Evolutionary conservation across 2,888 invertebrate genomes (phyloP).

Genomic region (Theodoxus fluviatilis): DNA sequence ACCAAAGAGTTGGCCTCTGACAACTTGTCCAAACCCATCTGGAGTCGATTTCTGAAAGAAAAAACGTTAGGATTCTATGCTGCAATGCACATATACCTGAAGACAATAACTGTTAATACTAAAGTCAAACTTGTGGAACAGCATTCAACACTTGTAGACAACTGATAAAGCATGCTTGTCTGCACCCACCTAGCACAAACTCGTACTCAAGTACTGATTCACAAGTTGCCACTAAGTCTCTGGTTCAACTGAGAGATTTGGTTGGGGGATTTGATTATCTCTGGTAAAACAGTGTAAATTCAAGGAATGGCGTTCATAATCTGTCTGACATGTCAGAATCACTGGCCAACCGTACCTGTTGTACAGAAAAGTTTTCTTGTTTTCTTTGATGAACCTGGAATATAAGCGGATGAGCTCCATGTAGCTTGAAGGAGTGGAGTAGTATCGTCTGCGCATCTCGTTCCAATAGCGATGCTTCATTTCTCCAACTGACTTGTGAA

Average conservation of each 20-base stretch:
- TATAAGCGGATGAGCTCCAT: slow-evolving; percentile 64
- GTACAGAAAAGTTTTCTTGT: slow-evolving; percentile 56
- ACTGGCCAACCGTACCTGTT: slow-evolving; percentile 53
- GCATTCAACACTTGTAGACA: no score
- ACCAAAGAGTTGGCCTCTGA: slow-evolving; percentile 63
- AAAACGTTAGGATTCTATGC: background rate
- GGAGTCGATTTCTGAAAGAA: slow-evolving; percentile 51
- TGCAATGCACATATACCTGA: background rate
- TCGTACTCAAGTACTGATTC: no score
- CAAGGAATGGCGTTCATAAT: no score
- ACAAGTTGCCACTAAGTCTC: no score
- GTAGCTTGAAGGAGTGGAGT: slow-evolving; percentile 64
- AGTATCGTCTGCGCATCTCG: slow-evolving; percentile 60
- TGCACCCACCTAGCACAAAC: no score
- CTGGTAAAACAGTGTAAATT: no score
- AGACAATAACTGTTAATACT: no score
- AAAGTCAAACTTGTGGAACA: no score
- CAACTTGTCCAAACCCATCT: slow-evolving; percentile 59
- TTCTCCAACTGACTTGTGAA: slow-evolving; percentile 55
- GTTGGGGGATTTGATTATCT: no score
- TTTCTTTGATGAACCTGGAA: slow-evolving; percentile 57
- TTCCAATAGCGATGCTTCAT: slow-evolving; percentile 55
- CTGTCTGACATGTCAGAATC: no score
- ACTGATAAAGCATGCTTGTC: no score
- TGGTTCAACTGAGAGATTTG: no score